Evolutionary conservation across 2,888 invertebrate species (phyloP).

Genomic region (Nephrotoma guestfalica): DNA sequence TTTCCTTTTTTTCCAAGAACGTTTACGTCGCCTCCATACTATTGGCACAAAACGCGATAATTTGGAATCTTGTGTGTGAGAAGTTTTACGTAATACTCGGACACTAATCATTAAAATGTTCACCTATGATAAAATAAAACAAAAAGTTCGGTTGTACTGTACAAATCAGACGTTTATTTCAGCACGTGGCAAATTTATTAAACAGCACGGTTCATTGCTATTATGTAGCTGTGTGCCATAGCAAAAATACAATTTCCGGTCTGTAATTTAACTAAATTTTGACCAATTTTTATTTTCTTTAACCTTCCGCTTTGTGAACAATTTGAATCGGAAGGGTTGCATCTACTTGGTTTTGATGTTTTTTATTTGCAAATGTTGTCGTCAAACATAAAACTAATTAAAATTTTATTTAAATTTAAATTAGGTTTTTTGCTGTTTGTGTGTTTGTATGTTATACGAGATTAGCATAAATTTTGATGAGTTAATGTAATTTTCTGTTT

Average conservation of each 20-base stretch:
- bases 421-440: background rate
- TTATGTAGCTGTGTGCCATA: background rate
- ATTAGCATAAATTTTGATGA: no score
- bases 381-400: background rate
- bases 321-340: background rate
- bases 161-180: background rate
- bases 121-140: background rate
- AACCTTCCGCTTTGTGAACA: background rate
- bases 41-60: background rate
- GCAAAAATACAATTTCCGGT: background rate
- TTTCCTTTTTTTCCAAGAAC: background rate
- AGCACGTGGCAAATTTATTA: background rate
- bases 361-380: background rate
- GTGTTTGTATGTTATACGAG: no score
- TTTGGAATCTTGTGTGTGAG: background rate
- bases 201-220: background rate
- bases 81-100: background rate
- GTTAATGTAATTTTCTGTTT: no score
- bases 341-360: no score
- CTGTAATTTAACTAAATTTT: background rate
- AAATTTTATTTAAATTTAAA: background rate
- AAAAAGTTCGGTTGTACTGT: background rate
- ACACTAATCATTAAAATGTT: background rate
- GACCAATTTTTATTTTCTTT: background rate
- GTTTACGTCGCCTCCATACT: background rate